Conservation (phyloP, 2,113 vertebrate species). For the Ciconia boyciana region DNA sequence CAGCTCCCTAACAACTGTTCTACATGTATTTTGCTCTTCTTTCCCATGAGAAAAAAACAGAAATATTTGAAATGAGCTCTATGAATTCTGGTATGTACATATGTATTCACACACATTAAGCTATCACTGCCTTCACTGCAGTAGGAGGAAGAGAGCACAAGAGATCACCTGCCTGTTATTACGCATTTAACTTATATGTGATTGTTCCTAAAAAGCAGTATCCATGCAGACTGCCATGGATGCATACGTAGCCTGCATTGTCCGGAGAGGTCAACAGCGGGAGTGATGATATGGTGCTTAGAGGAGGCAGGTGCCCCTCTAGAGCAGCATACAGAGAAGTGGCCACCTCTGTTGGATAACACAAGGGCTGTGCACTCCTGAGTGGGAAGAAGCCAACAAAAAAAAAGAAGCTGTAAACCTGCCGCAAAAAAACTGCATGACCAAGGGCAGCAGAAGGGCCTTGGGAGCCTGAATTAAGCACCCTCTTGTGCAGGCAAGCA, state of each 20-base stretch:
- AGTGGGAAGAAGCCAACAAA: not conserved
- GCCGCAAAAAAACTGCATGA: rapidly evolving
- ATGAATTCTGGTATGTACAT: not conserved
- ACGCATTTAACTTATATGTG: not conserved
- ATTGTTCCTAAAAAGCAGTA: not conserved
- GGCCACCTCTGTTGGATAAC: not conserved
- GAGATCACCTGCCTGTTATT: not conserved
- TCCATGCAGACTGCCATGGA: not conserved
- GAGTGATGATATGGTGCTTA: not conserved
- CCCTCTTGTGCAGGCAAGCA: not conserved
- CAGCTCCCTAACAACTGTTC: not conserved
- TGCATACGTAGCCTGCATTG: not conserved
- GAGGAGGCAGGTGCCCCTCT: not conserved
- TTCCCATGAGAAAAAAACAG: not conserved
- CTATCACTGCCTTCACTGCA: not conserved
- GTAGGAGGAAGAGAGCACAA: not conserved
- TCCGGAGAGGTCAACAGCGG: not conserved
- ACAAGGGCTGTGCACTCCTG: not conserved
- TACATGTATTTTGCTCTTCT: not conserved
- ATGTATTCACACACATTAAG: not conserved
- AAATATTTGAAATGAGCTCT: not conserved
- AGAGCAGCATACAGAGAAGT: rapidly evolving
- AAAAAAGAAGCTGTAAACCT: not conserved
- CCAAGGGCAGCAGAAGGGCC: not conserved
- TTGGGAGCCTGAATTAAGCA: not conserved